A percentile compares a stretch with the other conserved stretches of the same genome.
phyloP scores from a whole-genome alignment of 2,888 invertebrate species.

The Helobdella robusta region DNA sequence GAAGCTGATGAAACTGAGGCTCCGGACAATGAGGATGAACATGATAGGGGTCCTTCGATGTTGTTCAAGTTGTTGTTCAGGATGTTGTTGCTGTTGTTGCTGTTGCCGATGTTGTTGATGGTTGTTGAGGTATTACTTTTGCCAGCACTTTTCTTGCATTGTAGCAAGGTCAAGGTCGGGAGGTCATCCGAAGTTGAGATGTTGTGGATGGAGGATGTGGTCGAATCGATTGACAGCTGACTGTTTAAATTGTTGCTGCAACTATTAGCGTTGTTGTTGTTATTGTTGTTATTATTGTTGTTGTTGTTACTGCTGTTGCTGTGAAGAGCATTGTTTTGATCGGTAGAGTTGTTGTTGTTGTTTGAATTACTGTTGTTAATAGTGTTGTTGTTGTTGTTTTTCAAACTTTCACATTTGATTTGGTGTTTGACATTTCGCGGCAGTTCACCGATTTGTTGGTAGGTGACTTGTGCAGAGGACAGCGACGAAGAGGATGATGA shows the following conservation, averaged over 20 bases:
- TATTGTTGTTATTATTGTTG: neutral
- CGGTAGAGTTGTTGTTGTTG: neutral
- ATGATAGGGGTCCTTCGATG: slow-evolving; percentile 1
- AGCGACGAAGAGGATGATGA: neutral
- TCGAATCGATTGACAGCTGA: too few species aligned
- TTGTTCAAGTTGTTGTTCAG: neutral
- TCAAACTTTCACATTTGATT: neutral
- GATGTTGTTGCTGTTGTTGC: too few species aligned
- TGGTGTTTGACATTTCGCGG: neutral
- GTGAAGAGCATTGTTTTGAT: neutral
- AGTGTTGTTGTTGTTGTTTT: slow-evolving; percentile 5
- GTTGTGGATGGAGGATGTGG: too few species aligned
- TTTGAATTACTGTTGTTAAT: neutral
- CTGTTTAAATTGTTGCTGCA: too few species aligned
- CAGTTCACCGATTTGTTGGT: slow-evolving; percentile 19
- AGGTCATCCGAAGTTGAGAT: too few species aligned
- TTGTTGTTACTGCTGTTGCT: neutral
- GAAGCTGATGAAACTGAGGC: slow-evolving; percentile 11
- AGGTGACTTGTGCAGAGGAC: neutral
- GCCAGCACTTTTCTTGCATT: neutral
- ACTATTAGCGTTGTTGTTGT: too few species aligned
- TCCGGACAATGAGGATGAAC: slow-evolving; percentile 1
- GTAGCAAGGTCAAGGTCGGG: too few species aligned
- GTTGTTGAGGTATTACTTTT: neutral
- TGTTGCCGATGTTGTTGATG: neutral